phyloP scores from a whole-genome alignment of 1,140 invertebrate genomes.

The Lasaia peninsularis region DNA sequence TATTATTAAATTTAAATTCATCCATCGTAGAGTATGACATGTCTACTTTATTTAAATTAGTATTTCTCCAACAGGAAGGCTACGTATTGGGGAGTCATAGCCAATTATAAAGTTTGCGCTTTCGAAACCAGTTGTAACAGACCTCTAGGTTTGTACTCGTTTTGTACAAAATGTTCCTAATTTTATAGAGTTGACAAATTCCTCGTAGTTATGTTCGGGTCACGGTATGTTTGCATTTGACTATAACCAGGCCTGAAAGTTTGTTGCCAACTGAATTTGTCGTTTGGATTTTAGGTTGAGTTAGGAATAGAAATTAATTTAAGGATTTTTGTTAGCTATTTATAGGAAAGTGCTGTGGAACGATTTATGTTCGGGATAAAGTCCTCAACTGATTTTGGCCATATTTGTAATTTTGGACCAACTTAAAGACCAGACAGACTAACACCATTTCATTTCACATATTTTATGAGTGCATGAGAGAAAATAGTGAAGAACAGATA shows the following conservation, averaged over 20 bases:
- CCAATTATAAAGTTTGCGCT: constrained; percentile 66
- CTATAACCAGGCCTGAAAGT: constrained; percentile 54
- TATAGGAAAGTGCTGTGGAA: too few relatives aligned
- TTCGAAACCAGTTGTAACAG: constrained; percentile 34
- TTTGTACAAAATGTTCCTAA: constrained; percentile 20
- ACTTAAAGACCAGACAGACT: too few relatives aligned
- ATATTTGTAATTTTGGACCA: too few relatives aligned
- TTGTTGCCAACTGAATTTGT: constrained; percentile 51
- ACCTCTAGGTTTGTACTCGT: constrained; percentile 19
- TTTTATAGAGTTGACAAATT: constrained; percentile 22
- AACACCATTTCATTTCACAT: too few relatives aligned
- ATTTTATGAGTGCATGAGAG: too few relatives aligned
- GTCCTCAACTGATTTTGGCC: too few relatives aligned
- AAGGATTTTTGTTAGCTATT: constrained; percentile 36
- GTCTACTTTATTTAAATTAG: neutral
- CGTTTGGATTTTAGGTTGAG: constrained; percentile 44
- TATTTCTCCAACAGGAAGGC: constrained; percentile 38
- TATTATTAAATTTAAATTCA: neutral
- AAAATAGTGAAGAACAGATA: too few relatives aligned
- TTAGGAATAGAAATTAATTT: constrained; percentile 38
- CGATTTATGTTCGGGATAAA: too few relatives aligned
- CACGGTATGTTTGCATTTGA: constrained; percentile 50
- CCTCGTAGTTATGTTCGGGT: constrained; percentile 22
- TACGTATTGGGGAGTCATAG: constrained; percentile 49
- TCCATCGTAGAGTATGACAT: neutral